Evolutionary conservation across 64 coral and sea anemone species (phyloP).

Genomic region (Porites lutea): DNA sequence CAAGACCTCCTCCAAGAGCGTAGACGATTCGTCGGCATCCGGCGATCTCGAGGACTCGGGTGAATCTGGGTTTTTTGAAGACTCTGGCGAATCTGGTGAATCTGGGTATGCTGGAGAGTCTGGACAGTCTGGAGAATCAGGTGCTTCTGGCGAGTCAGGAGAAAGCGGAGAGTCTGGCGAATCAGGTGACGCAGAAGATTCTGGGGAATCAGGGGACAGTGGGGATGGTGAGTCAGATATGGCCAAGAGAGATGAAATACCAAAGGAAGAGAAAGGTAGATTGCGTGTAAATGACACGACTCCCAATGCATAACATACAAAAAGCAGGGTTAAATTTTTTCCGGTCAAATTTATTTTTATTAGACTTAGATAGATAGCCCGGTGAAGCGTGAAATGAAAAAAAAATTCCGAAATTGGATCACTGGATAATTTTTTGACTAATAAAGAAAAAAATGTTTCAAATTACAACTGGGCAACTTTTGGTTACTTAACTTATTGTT

Average conservation of each 20-base stretch:
- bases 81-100: background rate
- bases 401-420: too few species aligned
- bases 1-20: background rate
- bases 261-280: constrained; percentile 42
- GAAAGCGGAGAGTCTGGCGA: background rate
- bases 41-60: constrained; percentile 20
- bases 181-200: background rate
- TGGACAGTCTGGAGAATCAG: constrained; percentile 30
- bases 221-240: constrained; percentile 24
- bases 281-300: too few species aligned
- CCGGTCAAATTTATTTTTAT: too few species aligned
- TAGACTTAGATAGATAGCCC: too few species aligned
- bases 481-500: too few species aligned
- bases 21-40: background rate
- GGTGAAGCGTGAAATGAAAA: too few species aligned
- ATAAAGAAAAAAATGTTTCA: too few species aligned
- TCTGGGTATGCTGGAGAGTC: background rate
- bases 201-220: constrained; percentile 44
- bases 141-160: constrained; percentile 1
- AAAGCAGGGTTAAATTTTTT: too few species aligned
- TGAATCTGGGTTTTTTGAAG: constrained; percentile 24
- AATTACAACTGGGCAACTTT: too few species aligned
- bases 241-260: constrained; percentile 55
- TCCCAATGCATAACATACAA: too few species aligned
- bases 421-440: too few species aligned